These are phyloP conservation scores for Cossypha polioptera DNA, from an alignment of 2,797 vertebrate genomes.

Conservation along the genomic window DNA sequence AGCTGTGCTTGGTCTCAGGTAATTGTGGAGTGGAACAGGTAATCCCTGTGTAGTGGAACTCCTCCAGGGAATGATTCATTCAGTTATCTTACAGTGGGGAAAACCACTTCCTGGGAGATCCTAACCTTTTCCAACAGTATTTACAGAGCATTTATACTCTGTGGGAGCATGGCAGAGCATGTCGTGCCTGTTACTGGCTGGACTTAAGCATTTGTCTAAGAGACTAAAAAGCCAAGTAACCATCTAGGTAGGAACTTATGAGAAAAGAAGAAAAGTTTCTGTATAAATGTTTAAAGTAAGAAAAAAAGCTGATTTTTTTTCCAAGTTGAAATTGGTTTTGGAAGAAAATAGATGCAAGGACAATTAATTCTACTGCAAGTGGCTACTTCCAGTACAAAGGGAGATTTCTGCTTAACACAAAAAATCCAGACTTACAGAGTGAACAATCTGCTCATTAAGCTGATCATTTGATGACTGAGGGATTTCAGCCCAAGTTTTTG, in stretches of 20 bases:
- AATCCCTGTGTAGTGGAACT: neutral
- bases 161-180: neutral
- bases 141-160: neutral
- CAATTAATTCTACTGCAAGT: neutral
- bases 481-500: neutral
- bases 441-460: neutral
- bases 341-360: neutral
- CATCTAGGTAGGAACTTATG: neutral
- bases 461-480: neutral
- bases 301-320: neutral
- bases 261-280: neutral
- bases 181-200: neutral
- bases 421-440: neutral
- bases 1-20: neutral
- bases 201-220: neutral
- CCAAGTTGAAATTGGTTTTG: neutral
- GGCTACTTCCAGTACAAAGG: neutral
- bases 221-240: neutral
- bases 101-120: neutral
- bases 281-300: neutral
- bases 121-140: neutral
- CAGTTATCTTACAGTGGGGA: neutral
- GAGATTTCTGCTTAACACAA: neutral
- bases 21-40: neutral
- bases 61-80: constrained; percentile 24